These are phyloP conservation scores for Coendou prehensilis DNA, from an alignment of 2,797 vertebrate species.

Conservation along the genomic window DNA sequence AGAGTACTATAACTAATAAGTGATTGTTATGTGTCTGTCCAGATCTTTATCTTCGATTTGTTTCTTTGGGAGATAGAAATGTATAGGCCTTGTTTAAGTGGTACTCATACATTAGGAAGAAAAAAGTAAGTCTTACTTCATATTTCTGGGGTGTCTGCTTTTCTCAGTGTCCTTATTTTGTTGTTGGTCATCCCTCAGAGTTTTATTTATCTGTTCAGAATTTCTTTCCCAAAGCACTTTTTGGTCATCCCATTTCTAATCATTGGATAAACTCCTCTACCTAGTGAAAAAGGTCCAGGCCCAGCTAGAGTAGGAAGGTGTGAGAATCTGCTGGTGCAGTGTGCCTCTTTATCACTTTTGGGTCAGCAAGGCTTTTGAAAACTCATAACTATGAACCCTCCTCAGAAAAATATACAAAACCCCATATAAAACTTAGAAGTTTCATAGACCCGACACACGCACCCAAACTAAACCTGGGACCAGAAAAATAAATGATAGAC, in stretches of 20 bases:
- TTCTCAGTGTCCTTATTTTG: constrained; percentile 3
- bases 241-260: background rate
- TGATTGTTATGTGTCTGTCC: background rate
- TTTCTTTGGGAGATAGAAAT: constrained; percentile 16
- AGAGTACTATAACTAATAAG: background rate
- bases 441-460: background rate
- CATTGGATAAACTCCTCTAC: background rate
- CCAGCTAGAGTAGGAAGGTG: background rate
- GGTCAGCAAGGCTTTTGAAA: background rate
- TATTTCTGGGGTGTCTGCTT: background rate
- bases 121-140: background rate
- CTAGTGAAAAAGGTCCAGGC: background rate
- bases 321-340: background rate
- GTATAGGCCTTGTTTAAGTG: background rate
- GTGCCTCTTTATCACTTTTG: background rate
- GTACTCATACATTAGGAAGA: constrained; percentile 17
- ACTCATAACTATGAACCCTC: background rate
- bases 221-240: background rate
- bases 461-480: background rate
- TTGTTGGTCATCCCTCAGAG: background rate
- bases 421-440: background rate
- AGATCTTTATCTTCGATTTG: background rate
- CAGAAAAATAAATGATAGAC: background rate
- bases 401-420: background rate
- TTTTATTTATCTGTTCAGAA: background rate